Conservation (phyloP, 1,140 invertebrate species). For the Brachionus rotundiformis region DNA sequence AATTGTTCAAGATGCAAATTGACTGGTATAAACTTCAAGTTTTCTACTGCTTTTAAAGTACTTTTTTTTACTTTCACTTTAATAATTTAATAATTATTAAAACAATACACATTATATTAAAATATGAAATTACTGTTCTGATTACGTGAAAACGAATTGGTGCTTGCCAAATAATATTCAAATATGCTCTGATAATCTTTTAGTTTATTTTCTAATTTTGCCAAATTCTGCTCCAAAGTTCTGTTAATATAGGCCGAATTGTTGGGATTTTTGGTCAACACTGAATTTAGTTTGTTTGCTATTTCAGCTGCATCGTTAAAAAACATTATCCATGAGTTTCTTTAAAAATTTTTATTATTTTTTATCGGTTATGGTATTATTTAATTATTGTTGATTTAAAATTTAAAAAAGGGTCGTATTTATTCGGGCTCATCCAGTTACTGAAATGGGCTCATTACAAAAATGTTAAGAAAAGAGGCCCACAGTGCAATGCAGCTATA, state of each 20-base stretch:
- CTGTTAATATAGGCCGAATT: not conserved
- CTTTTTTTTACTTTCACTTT: slow-evolving; percentile 33
- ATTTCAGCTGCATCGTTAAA: slow-evolving; percentile 13
- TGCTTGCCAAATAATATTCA: slow-evolving; percentile 29
- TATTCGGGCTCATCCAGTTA: too few relatives aligned
- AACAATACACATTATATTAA: not conserved
- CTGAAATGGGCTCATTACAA: too few relatives aligned
- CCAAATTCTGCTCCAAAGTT: not conserved
- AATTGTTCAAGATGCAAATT: slow-evolving; percentile 51
- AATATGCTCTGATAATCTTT: slow-evolving; percentile 13
- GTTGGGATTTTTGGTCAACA: not conserved
- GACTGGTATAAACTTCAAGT: slow-evolving; percentile 41
- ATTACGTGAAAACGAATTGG: not conserved
- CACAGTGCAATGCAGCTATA: too few relatives aligned
- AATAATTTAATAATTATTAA: not conserved
- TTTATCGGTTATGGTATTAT: too few relatives aligned
- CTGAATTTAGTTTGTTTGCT: not conserved
- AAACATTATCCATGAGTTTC: slow-evolving; percentile 38
- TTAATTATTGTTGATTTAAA: too few relatives aligned
- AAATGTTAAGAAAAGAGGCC: too few relatives aligned
- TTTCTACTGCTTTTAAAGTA: slow-evolving; percentile 33
- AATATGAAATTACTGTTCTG: not conserved
- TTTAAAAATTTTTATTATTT: not conserved
- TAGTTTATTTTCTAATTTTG: slow-evolving; percentile 9
- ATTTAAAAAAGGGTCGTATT: too few relatives aligned